Percentiles rank a stretch among this genome's conserved stretches.
These are phyloP conservation scores for Portevinia maculata DNA, from an alignment of 2,888 invertebrate genomes.

Conservation along the genomic window DNA sequence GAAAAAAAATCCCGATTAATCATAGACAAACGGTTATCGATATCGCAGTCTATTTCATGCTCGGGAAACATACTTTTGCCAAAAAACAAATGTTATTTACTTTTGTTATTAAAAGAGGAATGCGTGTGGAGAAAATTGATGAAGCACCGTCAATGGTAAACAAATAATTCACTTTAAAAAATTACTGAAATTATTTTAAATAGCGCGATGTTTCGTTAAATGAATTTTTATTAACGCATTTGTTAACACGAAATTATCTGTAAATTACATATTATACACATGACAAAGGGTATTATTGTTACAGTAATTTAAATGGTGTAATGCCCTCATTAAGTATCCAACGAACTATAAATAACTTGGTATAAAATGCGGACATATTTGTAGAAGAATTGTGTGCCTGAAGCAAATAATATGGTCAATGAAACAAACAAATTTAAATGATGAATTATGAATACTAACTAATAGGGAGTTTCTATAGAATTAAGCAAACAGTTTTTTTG, in stretches of 20 bases:
- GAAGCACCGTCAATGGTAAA: not conserved
- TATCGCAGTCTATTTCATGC: conserved; percentile 81
- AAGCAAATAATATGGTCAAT: conserved; percentile 7
- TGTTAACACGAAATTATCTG: conserved; percentile 2
- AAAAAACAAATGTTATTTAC: not conserved
- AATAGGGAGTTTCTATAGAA: too few relatives aligned
- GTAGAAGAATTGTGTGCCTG: not conserved
- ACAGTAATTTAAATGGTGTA: conserved; percentile 7
- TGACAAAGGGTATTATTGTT: not conserved
- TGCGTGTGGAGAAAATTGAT: too few relatives aligned
- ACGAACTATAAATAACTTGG: conserved; percentile 20
- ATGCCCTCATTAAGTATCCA: conserved; percentile 14
- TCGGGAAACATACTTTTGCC: conserved; percentile 77
- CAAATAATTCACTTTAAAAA: conserved; percentile 13
- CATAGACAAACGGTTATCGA: conserved; percentile 78
- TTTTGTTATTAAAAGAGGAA: too few relatives aligned
- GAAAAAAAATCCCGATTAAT: conserved; percentile 79
- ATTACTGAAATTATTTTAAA: conserved; percentile 13
- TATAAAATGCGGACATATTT: not conserved
- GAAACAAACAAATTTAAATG: not conserved
- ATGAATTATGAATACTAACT: too few relatives aligned
- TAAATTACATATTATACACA: not conserved
- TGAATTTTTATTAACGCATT: conserved; percentile 34
- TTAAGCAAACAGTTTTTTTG: too few relatives aligned
- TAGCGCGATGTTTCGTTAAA: conserved; percentile 1